Evolutionary conservation across 64 coral and sea anemone species (phyloP), one percentile per base, ranked within the genome.

Genomic region (Astreopora myriophthalma): DNA sequence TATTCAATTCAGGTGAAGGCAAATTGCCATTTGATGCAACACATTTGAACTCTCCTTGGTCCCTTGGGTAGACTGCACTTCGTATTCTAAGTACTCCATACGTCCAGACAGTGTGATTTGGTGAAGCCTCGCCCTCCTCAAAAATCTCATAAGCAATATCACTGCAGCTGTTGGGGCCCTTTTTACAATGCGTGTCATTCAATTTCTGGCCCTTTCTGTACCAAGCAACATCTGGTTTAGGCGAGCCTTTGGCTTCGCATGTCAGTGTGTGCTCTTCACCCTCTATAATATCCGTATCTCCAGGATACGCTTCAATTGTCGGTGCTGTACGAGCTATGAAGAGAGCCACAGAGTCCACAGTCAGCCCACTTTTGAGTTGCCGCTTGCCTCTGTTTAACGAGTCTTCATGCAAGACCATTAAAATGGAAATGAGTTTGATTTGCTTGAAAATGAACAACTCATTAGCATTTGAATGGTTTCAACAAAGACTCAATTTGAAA

Each of bases 41-140:
- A 66, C 90, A 92, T 19, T 27, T 73, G 29, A 85, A 92, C 2
- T 44, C 34, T 13, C 90, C 80, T 10, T 86, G 49, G 34, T 92
- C 90, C 71, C 37, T 61, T 25, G 81, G 90, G 75, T 74, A 86
- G 7, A 46, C 4, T 28, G 68, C 73, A 57, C 72, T 64, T 9
- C 13, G 38, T 51, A 92, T 86, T 20, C 55, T 76, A 39, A 85
- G 58, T 13, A 26, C 36, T 28, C 72, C n/a, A 23, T 8, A 4
- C 19, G 32, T 68, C 2, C 19, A 33, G 73, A 20, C 65, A 42
- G 44, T 85, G n/a, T 34, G 79, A 6, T 32, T 5, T 20, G 76
- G 6, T 35, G 80, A 12, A 76, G 1, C 8, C 2, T 28, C 25
- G 13, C 49, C 14, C 17, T 14, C 30, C 36, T 86, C 37, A 76